Evolutionary conservation across 2,797 vertebrate genomes (phyloP).

Genomic region (Urophycis tenuis): DNA sequence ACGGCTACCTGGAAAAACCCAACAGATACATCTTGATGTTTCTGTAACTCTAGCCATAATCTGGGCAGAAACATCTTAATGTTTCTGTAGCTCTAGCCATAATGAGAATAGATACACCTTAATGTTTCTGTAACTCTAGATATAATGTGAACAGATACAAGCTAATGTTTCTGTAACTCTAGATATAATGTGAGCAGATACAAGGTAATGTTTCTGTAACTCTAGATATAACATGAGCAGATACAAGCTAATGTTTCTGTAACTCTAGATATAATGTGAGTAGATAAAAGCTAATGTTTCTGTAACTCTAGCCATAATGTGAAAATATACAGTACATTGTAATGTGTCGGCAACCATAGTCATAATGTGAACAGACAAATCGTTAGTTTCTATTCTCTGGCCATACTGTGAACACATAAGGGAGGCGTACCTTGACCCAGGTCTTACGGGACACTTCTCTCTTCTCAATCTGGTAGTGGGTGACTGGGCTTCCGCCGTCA

Average conservation of each 20-base stretch:
- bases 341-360: neutral
- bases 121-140: neutral
- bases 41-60: neutral
- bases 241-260: neutral
- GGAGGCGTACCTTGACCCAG: slow-evolving; percentile 84
- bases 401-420: neutral
- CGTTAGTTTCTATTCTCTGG: neutral
- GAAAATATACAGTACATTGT: neutral
- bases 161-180: neutral
- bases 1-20: slow-evolving; percentile 75
- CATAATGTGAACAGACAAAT: neutral
- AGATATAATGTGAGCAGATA: neutral
- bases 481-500: slow-evolving; percentile 93
- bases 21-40: neutral
- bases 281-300: too few species aligned
- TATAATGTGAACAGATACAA: neutral
- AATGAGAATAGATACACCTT: neutral
- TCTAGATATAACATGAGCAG: neutral
- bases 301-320: neutral
- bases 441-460: slow-evolving; percentile 91
- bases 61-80: neutral
- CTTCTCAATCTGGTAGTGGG: slow-evolving; percentile 90
- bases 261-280: neutral
- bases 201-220: neutral
- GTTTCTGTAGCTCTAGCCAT: neutral